Evolutionary conservation across 1,140 invertebrate genomes (phyloP).

Genomic region (Euura saliciscinereae): DNA sequence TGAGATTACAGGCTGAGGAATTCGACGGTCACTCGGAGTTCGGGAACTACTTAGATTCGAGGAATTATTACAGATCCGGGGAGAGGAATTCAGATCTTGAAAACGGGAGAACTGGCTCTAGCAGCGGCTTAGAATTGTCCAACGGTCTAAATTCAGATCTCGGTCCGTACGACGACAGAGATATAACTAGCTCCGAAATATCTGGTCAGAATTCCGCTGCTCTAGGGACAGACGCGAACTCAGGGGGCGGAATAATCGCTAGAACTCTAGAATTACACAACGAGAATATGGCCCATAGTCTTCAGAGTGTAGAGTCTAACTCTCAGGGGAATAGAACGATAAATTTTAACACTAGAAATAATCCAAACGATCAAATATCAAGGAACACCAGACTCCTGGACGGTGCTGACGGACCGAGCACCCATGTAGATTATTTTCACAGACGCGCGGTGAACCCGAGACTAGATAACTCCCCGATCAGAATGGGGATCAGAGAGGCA

Average conservation of each 20-base stretch:
- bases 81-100: neutral
- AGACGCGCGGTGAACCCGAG: constrained; percentile 52
- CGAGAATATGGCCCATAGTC: neutral
- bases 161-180: neutral
- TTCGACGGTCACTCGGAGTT: constrained; percentile 45
- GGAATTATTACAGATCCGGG: constrained; percentile 24
- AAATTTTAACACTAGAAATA: neutral
- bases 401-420: constrained; percentile 54
- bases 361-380: constrained; percentile 32
- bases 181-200: neutral
- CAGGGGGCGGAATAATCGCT: neutral
- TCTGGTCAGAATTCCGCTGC: neutral
- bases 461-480: constrained; percentile 54
- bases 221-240: neutral
- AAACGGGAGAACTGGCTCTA: neutral
- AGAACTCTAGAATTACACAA: neutral
- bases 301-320: neutral
- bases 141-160: neutral
- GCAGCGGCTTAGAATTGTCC: neutral
- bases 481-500: constrained; percentile 64
- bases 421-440: constrained; percentile 51
- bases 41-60: constrained; percentile 29
- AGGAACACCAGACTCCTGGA: constrained; percentile 52
- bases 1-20: constrained; percentile 56
- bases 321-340: constrained; percentile 7